Evolutionary conservation across 2,797 vertebrate species (phyloP).

Genomic region (Hippoglossus hippoglossus): DNA sequence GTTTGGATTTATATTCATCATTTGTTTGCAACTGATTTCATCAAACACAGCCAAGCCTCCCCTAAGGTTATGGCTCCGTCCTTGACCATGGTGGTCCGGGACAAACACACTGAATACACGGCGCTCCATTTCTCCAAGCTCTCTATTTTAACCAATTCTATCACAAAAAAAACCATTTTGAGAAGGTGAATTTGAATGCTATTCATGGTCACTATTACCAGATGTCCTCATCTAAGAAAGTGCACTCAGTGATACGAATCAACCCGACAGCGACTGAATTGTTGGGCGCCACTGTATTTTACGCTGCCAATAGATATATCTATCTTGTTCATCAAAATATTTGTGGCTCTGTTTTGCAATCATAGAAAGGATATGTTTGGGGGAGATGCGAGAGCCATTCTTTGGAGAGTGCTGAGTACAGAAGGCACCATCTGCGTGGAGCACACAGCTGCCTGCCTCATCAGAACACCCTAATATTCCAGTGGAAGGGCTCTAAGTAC

Average conservation of each 20-base stretch:
- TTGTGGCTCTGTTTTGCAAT: conserved; percentile 75
- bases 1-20: conserved; percentile 18
- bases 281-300: conserved; percentile 68
- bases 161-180: conserved; percentile 65
- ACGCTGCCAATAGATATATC: conserved; percentile 75
- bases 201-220: conserved; percentile 86
- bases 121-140: conserved; percentile 40
- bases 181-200: conserved; percentile 84
- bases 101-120: conserved; percentile 52
- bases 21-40: conserved; percentile 37
- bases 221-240: conserved; percentile 82
- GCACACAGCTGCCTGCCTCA: conserved; percentile 80
- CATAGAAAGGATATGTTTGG: conserved; percentile 76
- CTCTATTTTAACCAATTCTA: conserved; percentile 54
- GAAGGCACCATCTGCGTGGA: conserved; percentile 73
- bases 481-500: conserved; percentile 81
- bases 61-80: conserved; percentile 38
- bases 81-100: conserved; percentile 48
- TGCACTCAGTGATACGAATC: conserved; percentile 72
- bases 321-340: conserved; percentile 77
- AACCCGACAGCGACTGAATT: conserved; percentile 74
- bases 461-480: conserved; percentile 83
- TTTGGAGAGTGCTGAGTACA: conserved; percentile 78
- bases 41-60: conserved; percentile 4
- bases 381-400: conserved; percentile 72